Evolutionary conservation across 1,140 invertebrate species (phyloP).

Genomic region (Zaprionus africanus): DNA sequence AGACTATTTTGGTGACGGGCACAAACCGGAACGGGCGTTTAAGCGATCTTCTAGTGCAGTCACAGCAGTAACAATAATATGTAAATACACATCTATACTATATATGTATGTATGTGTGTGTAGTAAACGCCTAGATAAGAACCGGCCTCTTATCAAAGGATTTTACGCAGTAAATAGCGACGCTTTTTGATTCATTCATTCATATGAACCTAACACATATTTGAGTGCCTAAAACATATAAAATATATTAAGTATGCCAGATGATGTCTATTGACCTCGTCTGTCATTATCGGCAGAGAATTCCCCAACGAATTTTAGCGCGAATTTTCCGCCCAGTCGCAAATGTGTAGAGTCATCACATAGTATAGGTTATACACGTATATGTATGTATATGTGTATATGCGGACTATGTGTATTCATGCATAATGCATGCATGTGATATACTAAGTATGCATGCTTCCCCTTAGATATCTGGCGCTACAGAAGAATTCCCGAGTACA

Average conservation of each 20-base stretch:
- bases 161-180: conserved; percentile 52
- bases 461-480: conserved; percentile 4
- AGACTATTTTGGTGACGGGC: conserved; percentile 49
- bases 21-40: conserved; percentile 52
- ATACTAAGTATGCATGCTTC: neutral
- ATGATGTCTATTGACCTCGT: conserved; percentile 36
- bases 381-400: conserved; percentile 7
- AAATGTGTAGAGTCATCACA: neutral
- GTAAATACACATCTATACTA: neutral
- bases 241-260: neutral
- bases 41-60: neutral
- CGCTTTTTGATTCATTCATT: conserved; percentile 37
- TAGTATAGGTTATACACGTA: neutral
- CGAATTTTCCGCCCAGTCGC: conserved; percentile 35
- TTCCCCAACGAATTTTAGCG: conserved; percentile 51
- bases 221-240: neutral
- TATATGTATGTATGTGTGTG: neutral
- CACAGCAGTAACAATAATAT: neutral
- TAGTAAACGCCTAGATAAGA: neutral
- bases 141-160: conserved; percentile 11
- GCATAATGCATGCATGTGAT: neutral
- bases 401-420: neutral
- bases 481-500: conserved; percentile 1
- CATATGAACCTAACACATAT: neutral
- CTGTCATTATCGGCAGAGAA: conserved; percentile 37